Evolutionary conservation across 2,797 vertebrate species (phyloP), one percentile per base, ranked within the genome.

Genomic region (Chiroxiphia lanceolata): DNA sequence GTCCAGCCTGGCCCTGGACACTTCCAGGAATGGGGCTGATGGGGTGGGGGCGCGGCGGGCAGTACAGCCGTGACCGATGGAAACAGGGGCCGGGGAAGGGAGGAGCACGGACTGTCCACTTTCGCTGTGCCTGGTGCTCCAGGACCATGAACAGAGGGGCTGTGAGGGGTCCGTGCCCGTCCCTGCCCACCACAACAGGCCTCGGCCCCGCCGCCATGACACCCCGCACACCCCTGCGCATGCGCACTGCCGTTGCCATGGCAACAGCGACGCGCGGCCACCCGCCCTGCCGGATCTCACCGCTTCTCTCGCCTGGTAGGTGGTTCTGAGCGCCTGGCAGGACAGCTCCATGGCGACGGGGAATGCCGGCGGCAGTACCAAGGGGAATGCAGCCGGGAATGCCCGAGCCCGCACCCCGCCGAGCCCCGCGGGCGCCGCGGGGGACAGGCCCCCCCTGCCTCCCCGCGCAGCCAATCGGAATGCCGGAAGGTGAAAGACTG

Each of bases 251-350:
- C 16, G 90, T 97, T 90, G 34, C 77, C 85, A 94, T 83, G 82
- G 97, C 90, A 96, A 98, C 96, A 5, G 1, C 2, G 56, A 93
- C 85, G 79, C 94, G 34, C 42, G 14, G 48, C 51, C 27, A 8
- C 33, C 10, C 10, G 6, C 27, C 36, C 13, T 13, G 9, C 11
- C 31, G 3, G 54, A 13, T 96, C 99, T 99, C 96, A 99, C 99
- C 97, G 98, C 98, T 92, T 99, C 99, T 82, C 98, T 98, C 21
- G 97, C 98, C 96, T 98, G 98, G 61, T 98, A 97, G 9, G 98
- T 97, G 15, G 98, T 87, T 97, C 98, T 99, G 57, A 99, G 97
- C 4, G 98, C 96, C 64, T 98, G 98, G 91, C 98, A 99, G 18
- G 98, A 98, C 14, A 99, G 95, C 47, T 99, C 99, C 99, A 99